Conservation (phyloP, 2,888 invertebrate genomes). For the Ophraella communa region DNA sequence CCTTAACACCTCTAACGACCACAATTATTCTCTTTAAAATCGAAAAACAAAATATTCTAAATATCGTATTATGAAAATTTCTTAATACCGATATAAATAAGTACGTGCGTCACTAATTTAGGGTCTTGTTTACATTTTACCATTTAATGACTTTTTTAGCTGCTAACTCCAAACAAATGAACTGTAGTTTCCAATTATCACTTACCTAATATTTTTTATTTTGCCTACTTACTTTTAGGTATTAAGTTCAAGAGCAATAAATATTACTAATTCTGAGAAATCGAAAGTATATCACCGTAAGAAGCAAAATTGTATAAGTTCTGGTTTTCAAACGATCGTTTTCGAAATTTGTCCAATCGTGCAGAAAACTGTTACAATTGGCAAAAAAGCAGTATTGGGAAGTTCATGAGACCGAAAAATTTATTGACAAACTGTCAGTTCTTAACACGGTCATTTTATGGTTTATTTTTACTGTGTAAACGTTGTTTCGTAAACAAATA, state of each 20-base stretch:
- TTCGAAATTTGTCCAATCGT: slow-evolving; percentile 4
- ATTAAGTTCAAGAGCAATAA: slow-evolving; percentile 30
- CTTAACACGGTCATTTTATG: no score
- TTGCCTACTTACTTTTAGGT: slow-evolving; percentile 12
- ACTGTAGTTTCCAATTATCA: background rate
- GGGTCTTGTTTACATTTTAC: no score
- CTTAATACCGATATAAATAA: no score
- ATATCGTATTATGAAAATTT: no score
- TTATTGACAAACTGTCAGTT: slow-evolving; percentile 11
- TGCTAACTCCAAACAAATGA: background rate
- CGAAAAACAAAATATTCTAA: no score
- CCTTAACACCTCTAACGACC: no score
- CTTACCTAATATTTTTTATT: background rate
- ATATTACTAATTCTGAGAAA: slow-evolving; percentile 26
- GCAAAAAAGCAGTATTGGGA: background rate
- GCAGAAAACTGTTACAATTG: background rate
- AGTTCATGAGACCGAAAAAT: slow-evolving; percentile 11
- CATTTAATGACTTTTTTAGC: no score
- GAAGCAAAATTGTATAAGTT: slow-evolving; percentile 24
- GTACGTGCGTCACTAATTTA: no score
- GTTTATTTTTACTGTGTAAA: no score
- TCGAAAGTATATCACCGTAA: slow-evolving; percentile 27
- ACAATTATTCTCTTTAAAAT: no score
- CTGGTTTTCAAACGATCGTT: slow-evolving; percentile 1
- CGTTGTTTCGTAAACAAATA: no score